These are phyloP conservation scores for Carcharodon carcharias DNA, from an alignment of 2,797 vertebrate species.

Conservation along the genomic window DNA sequence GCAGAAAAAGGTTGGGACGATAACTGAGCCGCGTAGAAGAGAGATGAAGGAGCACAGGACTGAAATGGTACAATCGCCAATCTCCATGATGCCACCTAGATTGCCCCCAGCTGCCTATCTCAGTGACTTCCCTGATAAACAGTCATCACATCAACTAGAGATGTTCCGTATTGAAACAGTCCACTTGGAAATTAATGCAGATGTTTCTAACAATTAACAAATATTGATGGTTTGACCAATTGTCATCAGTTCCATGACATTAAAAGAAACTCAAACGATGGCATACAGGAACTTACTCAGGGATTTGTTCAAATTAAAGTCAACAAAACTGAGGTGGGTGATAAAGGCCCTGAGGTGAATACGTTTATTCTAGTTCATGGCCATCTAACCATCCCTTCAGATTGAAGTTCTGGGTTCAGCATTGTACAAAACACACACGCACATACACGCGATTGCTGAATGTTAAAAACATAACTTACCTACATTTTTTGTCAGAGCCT, in stretches of 20 bases:
- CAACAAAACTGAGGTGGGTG: not conserved
- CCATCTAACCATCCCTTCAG: not conserved
- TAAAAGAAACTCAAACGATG: not conserved
- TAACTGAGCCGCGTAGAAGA: not conserved
- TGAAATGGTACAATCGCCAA: not conserved
- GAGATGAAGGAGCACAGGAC: not conserved
- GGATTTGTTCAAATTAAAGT: not conserved
- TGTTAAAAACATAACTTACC: not conserved
- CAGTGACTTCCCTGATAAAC: not conserved
- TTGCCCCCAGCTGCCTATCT: not conserved
- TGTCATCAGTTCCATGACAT: not conserved
- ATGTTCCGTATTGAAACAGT: not conserved
- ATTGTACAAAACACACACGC: not conserved
- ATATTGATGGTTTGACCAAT: not conserved
- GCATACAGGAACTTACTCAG: not conserved
- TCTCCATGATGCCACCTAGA: not conserved
- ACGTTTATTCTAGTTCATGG: accelerated
- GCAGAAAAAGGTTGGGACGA: not conserved
- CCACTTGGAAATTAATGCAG: not conserved
- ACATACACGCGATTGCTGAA: not conserved
- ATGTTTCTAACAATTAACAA: not conserved
- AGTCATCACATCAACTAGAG: not conserved
- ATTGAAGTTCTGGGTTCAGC: not conserved
- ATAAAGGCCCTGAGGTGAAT: not conserved
- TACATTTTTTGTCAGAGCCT: not conserved